phyloP scores from a whole-genome alignment of 2,113 vertebrate species.

The Platycercus adscitus region DNA sequence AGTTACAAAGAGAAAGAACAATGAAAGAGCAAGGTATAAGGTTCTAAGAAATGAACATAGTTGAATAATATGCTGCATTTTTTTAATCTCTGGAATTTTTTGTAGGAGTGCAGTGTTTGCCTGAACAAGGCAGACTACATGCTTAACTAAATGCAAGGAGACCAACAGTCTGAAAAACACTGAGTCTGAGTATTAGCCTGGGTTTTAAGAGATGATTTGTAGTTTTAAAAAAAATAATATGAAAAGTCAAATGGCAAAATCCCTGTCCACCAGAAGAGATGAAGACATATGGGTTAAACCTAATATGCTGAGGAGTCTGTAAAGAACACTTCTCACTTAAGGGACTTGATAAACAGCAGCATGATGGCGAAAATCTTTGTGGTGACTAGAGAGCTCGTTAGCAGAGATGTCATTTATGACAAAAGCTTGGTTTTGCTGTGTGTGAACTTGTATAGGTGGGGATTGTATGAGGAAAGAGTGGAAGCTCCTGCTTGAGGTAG shows the following conservation, averaged over 20 bases:
- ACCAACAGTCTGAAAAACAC: neutral
- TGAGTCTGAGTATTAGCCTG: neutral
- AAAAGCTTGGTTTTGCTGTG: neutral
- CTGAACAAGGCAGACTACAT: neutral
- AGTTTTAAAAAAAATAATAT: neutral
- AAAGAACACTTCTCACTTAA: slow-evolving; percentile 2
- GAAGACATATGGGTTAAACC: neutral
- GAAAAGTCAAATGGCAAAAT: neutral
- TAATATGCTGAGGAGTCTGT: neutral
- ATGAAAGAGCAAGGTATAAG: neutral
- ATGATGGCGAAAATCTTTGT: neutral
- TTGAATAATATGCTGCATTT: neutral
- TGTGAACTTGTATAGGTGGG: neutral
- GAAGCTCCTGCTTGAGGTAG: neutral
- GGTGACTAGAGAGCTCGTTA: neutral
- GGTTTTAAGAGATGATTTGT: neutral
- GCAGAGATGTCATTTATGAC: neutral
- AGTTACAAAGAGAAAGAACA: neutral
- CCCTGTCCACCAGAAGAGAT: neutral
- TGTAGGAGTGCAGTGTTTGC: neutral
- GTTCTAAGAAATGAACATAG: neutral
- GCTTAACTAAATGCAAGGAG: neutral
- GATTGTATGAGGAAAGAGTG: neutral
- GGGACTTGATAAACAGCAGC: neutral
- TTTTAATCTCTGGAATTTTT: neutral